These are phyloP conservation scores for Caenorhabditis plicata DNA, from an alignment of 2,888 invertebrate genomes.

Conservation along the genomic window DNA sequence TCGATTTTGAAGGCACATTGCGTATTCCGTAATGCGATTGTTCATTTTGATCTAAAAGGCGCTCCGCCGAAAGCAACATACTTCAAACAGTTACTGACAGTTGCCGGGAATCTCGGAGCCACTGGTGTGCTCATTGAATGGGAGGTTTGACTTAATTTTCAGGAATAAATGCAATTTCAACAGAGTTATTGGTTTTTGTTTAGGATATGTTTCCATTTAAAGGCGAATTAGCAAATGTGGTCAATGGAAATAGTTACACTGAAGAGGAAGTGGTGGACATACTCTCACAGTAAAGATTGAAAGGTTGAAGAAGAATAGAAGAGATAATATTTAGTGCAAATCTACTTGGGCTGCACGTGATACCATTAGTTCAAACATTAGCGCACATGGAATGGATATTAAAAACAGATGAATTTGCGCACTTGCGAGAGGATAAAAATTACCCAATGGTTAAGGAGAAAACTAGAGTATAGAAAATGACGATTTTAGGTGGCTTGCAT, in stretches of 20 bases:
- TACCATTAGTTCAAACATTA: constrained; percentile 82
- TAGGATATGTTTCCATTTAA: constrained; percentile 81
- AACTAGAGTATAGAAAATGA: not conserved
- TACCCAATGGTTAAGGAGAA: constrained; percentile 36
- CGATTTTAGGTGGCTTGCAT: constrained; percentile 43
- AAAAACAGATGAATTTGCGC: constrained; percentile 74
- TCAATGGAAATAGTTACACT: constrained; percentile 75
- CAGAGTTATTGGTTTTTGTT: constrained; percentile 60
- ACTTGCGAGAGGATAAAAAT: constrained; percentile 67
- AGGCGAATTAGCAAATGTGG: constrained; percentile 72
- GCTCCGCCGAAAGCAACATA: constrained; percentile 66
- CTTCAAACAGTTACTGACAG: constrained; percentile 70
- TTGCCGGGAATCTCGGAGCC: constrained; percentile 71
- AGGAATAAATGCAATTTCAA: not conserved
- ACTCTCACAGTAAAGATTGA: constrained; percentile 46
- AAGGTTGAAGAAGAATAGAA: constrained; percentile 36
- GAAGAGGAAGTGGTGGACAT: constrained; percentile 72
- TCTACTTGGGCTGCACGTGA: constrained; percentile 71
- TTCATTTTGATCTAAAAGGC: constrained; percentile 40
- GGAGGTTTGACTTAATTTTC: constrained; percentile 70
- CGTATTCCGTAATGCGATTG: constrained; percentile 14
- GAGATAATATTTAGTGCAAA: constrained; percentile 66
- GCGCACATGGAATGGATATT: constrained; percentile 81
- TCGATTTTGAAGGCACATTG: constrained; percentile 6
- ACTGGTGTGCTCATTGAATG: constrained; percentile 81